These are phyloP conservation scores for Malachius bipustulatus DNA, from an alignment of 2,888 invertebrate genomes.

Conservation along the genomic window DNA sequence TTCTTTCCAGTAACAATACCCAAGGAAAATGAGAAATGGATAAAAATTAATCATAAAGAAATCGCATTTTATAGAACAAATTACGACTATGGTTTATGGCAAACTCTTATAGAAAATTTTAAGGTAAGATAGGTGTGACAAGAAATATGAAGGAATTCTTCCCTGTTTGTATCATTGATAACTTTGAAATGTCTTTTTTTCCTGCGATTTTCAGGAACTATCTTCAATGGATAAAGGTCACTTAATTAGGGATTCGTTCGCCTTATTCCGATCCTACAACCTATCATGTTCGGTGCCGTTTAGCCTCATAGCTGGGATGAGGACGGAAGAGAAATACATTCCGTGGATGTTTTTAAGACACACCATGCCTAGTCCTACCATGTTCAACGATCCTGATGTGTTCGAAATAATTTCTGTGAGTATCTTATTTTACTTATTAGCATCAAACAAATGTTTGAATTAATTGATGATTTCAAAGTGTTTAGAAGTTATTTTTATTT, in stretches of 20 bases:
- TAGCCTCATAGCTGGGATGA: not conserved
- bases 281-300: not conserved
- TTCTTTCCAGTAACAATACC: slow-evolving; percentile 16
- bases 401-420: too few relatives aligned
- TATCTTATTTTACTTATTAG: too few relatives aligned
- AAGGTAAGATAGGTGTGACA: too few relatives aligned
- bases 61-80: slow-evolving; percentile 8
- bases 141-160: too few relatives aligned
- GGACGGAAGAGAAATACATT: not conserved
- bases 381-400: too few relatives aligned
- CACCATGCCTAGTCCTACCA: too few relatives aligned
- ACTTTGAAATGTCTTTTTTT: not conserved
- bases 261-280: not conserved
- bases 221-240: not conserved
- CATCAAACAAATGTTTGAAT: too few relatives aligned
- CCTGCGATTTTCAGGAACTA: slow-evolving; percentile 1
- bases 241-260: not conserved
- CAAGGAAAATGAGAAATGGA: slow-evolving; percentile 13
- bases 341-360: too few relatives aligned
- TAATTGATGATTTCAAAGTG: too few relatives aligned
- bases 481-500: too few relatives aligned
- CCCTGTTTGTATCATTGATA: too few relatives aligned
- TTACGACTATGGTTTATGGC: slow-evolving; percentile 7
- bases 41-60: slow-evolving; percentile 11
- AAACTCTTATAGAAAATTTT: not conserved